Base-by-base conservation (phyloP, 2,797 vertebrate genomes). In the Hybognathus amarus region DNA sequence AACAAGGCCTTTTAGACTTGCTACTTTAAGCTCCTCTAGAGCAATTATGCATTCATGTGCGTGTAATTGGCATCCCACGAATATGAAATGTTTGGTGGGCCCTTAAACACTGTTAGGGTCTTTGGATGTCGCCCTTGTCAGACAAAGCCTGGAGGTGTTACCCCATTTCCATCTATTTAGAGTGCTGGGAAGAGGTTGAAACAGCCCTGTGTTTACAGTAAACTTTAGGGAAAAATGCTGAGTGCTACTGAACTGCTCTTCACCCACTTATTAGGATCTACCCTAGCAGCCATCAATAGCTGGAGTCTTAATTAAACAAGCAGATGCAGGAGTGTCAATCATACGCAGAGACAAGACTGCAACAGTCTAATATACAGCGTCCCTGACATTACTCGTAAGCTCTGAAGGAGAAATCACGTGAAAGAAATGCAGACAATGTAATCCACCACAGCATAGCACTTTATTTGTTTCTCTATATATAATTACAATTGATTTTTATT, bases 31-130 rank as follows among this genome's bases (percentile, higher is more conserved):
- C 92, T 92, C 87, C 88, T 91, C 89, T 89, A 90, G 84, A 88
- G 89, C 85, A 91, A 93, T 93, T 92, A 93, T 90, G 89, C 89
- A 93, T 95, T 95, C 91, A 92, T 90, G 92, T 92, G 92, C 87
- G 87, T 86, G 91, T 93, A 87, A 93, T 91, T 93, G 92, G 88
- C 76, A 13, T 0, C 90, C 90, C 91, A 94, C 95, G 94, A 94
- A 95, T 95, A 91, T 92, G 91, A 95, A 94, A 91, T 90, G 91
- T 92, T 92, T 91, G 87, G 30, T 91, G 86, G 88, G 86, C 84
- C 87, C 87, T 90, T 93, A 93, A 91, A 90, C 86, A 89, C 86
- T 88, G 87, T 70, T 88, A 86, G 79, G 83, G 59, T 59, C 76
- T 88, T 86, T 90, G 88, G 87, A 91, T 92, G 89, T 87, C 87